Base-by-base conservation (phyloP, 2,888 invertebrate species). In the Stegophylla sp. region DNA sequence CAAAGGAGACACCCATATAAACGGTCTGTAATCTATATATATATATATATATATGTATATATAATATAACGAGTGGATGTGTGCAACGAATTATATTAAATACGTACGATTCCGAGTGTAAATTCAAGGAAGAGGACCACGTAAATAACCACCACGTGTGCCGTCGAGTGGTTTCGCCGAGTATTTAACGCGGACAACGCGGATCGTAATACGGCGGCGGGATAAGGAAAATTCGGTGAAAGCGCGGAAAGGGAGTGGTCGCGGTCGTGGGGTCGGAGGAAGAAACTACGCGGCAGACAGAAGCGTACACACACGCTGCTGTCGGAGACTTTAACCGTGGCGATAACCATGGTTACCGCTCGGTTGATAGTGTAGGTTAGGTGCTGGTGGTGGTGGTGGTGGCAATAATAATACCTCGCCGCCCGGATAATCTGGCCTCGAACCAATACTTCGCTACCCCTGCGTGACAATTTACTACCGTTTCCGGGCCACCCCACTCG, bases 311-410 rank as follows among this genome's bases (percentile, higher is more conserved):
- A 56, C 13, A 56, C 45, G 43, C 28, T 28, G 43, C 28, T 28
- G 45, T 48, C 20, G 61, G 48, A 34, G 61, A 48, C 28, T 74
- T 63, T 74, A 63, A 34, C 48, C 34, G 34, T 9, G 63, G 64
- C 64, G 28, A 51, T 79, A 71, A 71, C 79, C 79, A 79, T 61
- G 61, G 79, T 79, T 71, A 79, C 79, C 71, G n/a, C 34, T n/a
- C n/a, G n/a, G n/a, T n/a, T n/a, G n/a, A 41, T 17, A 13, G n/a
- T 34, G 48, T 7, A 26, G 56, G 41, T 34, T n/a, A 7, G 34
- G 34, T 10, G 10, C 23, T 1, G 51, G 17, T 43, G 59, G 45
- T 1, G 41, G 17, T 34, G 72, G 23, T 13, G 67, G 67, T 59
- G 41, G 53, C 67, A 71, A 64, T 75, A 64, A 71, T 67, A 69